phyloP scores from a whole-genome alignment of 2,888 invertebrate species.

The Amphipyra tragopoginis region DNA sequence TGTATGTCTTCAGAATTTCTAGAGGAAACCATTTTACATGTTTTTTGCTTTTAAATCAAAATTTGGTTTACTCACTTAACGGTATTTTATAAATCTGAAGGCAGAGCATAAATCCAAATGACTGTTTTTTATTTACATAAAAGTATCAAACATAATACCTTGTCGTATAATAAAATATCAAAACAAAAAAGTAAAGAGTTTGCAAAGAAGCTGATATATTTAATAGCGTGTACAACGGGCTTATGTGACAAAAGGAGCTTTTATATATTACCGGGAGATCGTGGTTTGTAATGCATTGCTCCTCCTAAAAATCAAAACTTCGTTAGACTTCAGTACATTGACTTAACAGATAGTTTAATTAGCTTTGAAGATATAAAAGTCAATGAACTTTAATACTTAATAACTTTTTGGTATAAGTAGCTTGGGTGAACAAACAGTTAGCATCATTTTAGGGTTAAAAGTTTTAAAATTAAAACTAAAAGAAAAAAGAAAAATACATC shows the following conservation, averaged over 20 bases:
- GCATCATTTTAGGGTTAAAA: too few relatives aligned
- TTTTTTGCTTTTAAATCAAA: too few relatives aligned
- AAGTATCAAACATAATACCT: constrained; percentile 1
- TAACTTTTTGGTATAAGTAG: constrained; percentile 18
- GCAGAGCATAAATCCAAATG: background rate
- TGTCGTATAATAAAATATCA: background rate
- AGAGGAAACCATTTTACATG: too few relatives aligned
- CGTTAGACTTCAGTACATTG: constrained; percentile 47
- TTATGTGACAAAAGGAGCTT: constrained; percentile 52
- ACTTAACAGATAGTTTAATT: too few relatives aligned
- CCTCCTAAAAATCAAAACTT: constrained; percentile 83
- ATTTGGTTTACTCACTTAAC: too few relatives aligned
- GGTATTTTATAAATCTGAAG: too few relatives aligned
- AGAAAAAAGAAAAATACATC: background rate
- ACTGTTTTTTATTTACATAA: constrained; percentile 1
- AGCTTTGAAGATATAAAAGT: too few relatives aligned
- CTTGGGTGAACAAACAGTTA: constrained; percentile 48
- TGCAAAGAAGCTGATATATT: constrained; percentile 7
- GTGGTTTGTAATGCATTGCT: constrained; percentile 84
- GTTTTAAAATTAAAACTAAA: background rate
- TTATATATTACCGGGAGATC: constrained; percentile 75
- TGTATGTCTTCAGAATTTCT: too few relatives aligned
- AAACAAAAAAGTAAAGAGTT: constrained; percentile 1
- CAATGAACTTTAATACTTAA: too few relatives aligned
- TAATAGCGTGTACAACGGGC: constrained; percentile 44